Base-by-base conservation (phyloP, 2,797 vertebrate genomes). In the Sebastes itinus region DNA sequence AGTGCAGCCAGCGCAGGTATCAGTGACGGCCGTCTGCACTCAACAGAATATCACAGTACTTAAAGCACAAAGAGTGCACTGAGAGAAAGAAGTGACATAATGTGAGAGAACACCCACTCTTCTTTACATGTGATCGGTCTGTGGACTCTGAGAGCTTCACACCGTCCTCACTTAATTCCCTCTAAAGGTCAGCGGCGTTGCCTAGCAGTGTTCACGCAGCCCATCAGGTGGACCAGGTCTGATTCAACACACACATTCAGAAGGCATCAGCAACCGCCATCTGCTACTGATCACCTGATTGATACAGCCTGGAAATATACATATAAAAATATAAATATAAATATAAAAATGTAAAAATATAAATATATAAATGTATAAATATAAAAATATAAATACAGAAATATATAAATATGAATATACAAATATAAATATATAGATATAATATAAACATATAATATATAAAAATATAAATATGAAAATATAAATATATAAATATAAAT, bases 131-230 rank as follows among this genome's bases (percentile, higher is more conserved):
- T 87, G 81, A 92, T 83, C 78, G 35, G 35, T 11, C 35, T 80
- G 72, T 77, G 75, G 86, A 74, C 84, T 83, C 66, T 89, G 87
- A 92, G 92, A 94, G 89, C 89, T 91, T 92, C 88, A 86, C 69
- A 22, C 75, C 77, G 91, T 89, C 89, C 92, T 88, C 88, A 46
- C 78, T 92, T 91, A 93, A 93, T 92, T 93, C 94, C 89, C 83
- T 90, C 78, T 83, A 94, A 95, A 94, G 92, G 91, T 94, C 90
- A 92, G 81, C 84, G 32, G 84, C 67, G 89, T 94, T 92, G 92
- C 94, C 88, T 89, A 79, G 93, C 88, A 86, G 56, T 89, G 86
- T 90, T 92, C 88, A 85, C 89, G 87, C 69, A 83, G 85, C 89
- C 79, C 33, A 77, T 86, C 79, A 74, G 74, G 38, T 85, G 85